Base-by-base conservation (phyloP, 2,888 invertebrate genomes). In the Junonia oenone region DNA sequence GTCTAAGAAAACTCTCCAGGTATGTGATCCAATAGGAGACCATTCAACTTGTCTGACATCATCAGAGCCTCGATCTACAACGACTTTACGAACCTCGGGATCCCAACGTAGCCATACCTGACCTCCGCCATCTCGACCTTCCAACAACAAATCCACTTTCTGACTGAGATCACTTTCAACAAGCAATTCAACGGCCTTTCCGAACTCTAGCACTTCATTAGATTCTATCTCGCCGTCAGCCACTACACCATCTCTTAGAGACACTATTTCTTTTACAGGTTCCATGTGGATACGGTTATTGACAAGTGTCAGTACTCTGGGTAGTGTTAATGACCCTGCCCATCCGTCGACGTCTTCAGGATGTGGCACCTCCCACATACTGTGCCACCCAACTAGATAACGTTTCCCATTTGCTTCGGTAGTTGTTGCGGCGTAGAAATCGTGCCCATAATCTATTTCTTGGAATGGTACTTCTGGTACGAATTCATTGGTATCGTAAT, bases 361-460 rank as follows among this genome's bases (percentile, higher is more conserved):
- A 43, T 76, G 69, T 0, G 73, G 71, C 0, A 72, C 72, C 1
- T 86, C 87, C 91, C 91, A 91, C 81, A 83, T 86, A 46, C 72
- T 76, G 46, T 90, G 83, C 91, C 91, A 91, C 1, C 78, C 82
- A 1, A 86, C 69, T 1, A 86, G 51, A 45, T 83, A 76, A 27
- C 89, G 76, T n/a, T 73, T 81, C 0, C 85, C 85, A 43, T 85
- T 69, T 2, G 73, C 65, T 43, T 83, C 78, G 19, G 70, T 72
- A 0, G 90, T 85, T 56, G 89, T 87, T 2, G 84, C 74, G 1
- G 91, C 91, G 59, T 91, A 91, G 56, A 90, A 89, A 51, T 91
- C 90, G 58, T 89, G 88, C 0, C 91, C 84, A 55, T 72, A 89
- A 63, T 90, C 90, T 1, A 89, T 64, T 66, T 90, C 90, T 68